Base-by-base conservation (phyloP, 1,140 invertebrate species). In the Arctopsyche grandis region DNA sequence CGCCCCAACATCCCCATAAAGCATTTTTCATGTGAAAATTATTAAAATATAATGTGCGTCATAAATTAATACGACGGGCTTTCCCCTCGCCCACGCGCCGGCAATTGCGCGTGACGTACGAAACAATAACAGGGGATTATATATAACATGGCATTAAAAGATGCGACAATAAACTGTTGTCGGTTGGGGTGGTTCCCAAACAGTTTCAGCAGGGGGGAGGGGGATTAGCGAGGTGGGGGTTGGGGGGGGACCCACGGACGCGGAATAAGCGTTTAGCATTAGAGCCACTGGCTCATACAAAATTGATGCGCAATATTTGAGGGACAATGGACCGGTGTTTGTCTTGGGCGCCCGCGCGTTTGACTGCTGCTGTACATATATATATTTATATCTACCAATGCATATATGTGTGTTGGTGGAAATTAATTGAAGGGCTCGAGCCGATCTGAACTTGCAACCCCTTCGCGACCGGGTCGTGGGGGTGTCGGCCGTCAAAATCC, bases 111-210 rank as follows among this genome's bases (percentile, higher is more conserved):
- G 74, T 76, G 74, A 76, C 74, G 19, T 66, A 63, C 26, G 74
- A 76, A 76, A 76, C 74, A 76, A 76, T 76, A 76, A 76, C 74
- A 76, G 44, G 74, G 74, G 74, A 76, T 76, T 76, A 76, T 76
- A 76, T 76, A 63, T 76, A 76, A 76, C 74, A 76, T 76, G 74
- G 74, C 58, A 76, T 76, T 76, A 76, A 76, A 76, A 76, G 74
- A 76, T 76, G 74, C 74, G 74, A 76, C 74, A 76, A 63, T 76
- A 76, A 76, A 76, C 74, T 76, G 74, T 76, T 76, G 74, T 76
- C 52, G 74, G 73, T 46, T 46, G n/a, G 43, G 19, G 73, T 58
- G n/a, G n/a, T n/a, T n/a, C n/a, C n/a, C n/a, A n/a, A n/a, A n/a
- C n/a, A n/a, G n/a, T n/a, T n/a, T n/a, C n/a, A n/a, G 52, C 22